These are phyloP conservation scores for Cynaeus angustus DNA, from an alignment of 2,888 invertebrate species.

Conservation along the genomic window DNA sequence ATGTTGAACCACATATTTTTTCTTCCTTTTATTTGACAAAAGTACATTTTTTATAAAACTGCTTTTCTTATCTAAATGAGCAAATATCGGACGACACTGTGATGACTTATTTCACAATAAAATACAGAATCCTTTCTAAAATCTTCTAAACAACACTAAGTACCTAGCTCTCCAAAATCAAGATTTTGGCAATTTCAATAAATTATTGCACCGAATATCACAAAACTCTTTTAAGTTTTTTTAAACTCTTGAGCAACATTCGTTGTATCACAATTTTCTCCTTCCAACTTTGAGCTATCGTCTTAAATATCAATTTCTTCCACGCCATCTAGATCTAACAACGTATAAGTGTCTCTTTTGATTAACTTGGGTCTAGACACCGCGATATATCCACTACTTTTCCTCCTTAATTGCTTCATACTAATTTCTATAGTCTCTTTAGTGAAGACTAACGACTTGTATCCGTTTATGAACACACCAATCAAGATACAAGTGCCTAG, in stretches of 20 bases:
- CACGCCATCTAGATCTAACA: constrained; percentile 65
- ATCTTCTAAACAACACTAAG: constrained; percentile 4
- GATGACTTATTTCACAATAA: constrained; percentile 11
- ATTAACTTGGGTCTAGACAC: constrained; percentile 69
- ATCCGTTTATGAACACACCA: constrained; percentile 81
- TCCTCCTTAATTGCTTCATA: constrained; percentile 80
- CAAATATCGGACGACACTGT: constrained; percentile 13
- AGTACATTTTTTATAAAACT: constrained; percentile 8
- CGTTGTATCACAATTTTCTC: background rate
- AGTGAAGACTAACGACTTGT: constrained; percentile 83
- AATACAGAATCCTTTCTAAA: constrained; percentile 2
- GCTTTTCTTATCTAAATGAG: constrained; percentile 2
- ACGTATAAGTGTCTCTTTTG: constrained; percentile 76
- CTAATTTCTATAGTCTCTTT: constrained; percentile 86
- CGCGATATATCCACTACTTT: constrained; percentile 72
- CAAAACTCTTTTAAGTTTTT: constrained; percentile 18
- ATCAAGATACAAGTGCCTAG: constrained; percentile 80
- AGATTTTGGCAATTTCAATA: constrained; percentile 23
- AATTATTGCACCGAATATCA: constrained; percentile 41
- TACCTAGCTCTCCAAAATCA: constrained; percentile 13
- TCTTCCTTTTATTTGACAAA: background rate
- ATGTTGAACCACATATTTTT: background rate
- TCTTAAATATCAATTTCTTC: constrained; percentile 26
- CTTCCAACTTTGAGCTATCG: background rate
- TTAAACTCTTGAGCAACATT: constrained; percentile 5